Percentiles rank a stretch among this genome's conserved stretches.
phyloP scores from a whole-genome alignment of 2,888 invertebrate species.

The Mayetiola destructor region DNA sequence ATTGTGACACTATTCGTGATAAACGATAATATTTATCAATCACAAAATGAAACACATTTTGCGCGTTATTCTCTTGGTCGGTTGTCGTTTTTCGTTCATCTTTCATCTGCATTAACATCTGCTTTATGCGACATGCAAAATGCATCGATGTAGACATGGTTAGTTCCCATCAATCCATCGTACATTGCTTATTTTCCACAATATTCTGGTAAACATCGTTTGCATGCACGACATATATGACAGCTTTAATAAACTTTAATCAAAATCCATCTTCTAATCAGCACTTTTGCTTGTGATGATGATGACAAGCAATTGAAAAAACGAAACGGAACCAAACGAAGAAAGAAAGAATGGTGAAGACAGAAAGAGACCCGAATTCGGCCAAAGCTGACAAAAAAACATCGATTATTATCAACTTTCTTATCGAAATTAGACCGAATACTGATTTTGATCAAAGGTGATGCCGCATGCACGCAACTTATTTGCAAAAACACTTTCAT shows the following conservation, averaged over 20 bases:
- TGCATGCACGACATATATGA: no score
- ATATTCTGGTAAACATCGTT: no score
- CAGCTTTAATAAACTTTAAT: no score
- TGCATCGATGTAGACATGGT: constrained; percentile 2
- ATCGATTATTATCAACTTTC: no score
- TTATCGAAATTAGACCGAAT: no score
- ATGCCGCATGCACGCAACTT: constrained; percentile 11
- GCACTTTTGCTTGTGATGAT: neutral
- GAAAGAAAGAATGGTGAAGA: neutral
- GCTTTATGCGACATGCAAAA: neutral
- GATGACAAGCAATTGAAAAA: neutral
- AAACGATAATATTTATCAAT: constrained; percentile 9
- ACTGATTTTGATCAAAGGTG: neutral
- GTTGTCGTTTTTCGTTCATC: neutral
- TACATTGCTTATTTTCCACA: no score
- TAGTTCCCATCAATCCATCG: constrained; percentile 8
- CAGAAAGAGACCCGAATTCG: no score
- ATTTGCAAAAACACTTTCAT: constrained; percentile 11
- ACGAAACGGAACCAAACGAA: neutral
- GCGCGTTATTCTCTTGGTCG: no score
- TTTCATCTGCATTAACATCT: neutral
- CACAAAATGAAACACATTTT: no score
- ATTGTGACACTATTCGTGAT: constrained; percentile 10
- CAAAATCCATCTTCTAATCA: constrained; percentile 1
- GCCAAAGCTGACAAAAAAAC: no score